Evolutionary conservation across 1,140 invertebrate species (phyloP), one percentile per base, ranked within the genome.

Genomic region (Pseudomyrmex flavicornis): DNA sequence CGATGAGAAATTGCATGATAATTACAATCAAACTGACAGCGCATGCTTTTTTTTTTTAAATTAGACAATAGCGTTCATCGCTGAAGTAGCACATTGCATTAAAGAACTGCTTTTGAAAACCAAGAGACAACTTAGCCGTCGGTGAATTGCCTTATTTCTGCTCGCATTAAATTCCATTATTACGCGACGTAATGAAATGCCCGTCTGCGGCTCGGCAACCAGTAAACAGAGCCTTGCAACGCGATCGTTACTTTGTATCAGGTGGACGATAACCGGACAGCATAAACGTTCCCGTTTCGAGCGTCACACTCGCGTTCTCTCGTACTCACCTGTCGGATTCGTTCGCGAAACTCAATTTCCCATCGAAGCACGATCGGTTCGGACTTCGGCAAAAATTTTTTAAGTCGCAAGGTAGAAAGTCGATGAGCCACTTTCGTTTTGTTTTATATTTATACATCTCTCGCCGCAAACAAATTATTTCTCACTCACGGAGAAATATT

Each of bases 241-340:
- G 77, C 26, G 85, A 88, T 84, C 69, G 58, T n/a, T 4, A n/a
- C 46, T 17, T 79, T 79, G 46, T 87, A 84, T 80, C 82, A 84
- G 69, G 65, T 88, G 70, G 46, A 80, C 59, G 70, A 84, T 84
- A 76, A 87, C 58, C 17, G 74, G 74, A 66, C 12, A 54, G 66
- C 7, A 72, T 35, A 63, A 44, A 50, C 44, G 72, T 83, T 83
- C 61, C 66, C 58, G 75, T 84, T 84, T 13, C 50, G 35, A 77
- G 26, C 54, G 72, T 80, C 63, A 69, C 63, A 69, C 84, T 69
- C 69, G 22, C 5, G 22, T 35, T 84, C 74, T 61, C 35, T 61
- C 35, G 35, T 66, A 59, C 61, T 87, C 86, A 88, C 86, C 86
- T 87, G 86, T 88, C 86, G 80, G 66, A 74, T 70, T 84, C 74